Base-by-base conservation (phyloP, 2,888 invertebrate species). In the Epinotia ramella region DNA sequence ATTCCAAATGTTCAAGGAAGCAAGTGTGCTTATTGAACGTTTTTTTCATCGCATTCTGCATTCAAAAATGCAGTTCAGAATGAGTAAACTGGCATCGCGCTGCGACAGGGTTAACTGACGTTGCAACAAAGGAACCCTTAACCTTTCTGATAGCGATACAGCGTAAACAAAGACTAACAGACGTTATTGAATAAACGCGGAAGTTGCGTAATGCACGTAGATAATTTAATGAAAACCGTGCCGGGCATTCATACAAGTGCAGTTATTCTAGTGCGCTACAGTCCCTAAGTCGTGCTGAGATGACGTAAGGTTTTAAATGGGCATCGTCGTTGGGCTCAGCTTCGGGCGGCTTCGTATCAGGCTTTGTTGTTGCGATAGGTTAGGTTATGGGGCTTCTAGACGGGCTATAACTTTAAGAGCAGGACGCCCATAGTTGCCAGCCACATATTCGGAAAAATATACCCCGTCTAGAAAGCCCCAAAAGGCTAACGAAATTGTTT, bases 231-330 rank as follows among this genome's bases (percentile, higher is more conserved):
- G 80, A 81, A 81, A 84, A 74, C 72, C 67, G 67, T 70, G 53
- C n/a, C 7, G 53, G 75, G 77, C 76, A 88, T 81, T 79, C 87
- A 69, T 84, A 87, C 80, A 83, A 87, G 80, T 85, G 84, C 82
- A 78, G 81, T 81, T 85, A 85, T 83, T 86, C 80, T 83, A 73
- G 82, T 78, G 75, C 77, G 77, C 80, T 79, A 77, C 81, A 78
- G 78, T 76, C 77, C 68, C 76, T 82, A 79, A 80, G 76, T 77
- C 77, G 49, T 20, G n/a, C 13, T 66, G 46, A 44, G 20, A 62
- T 84, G 84, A 87, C 84, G 86, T 79, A 80, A 84, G 24, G 78
- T 72, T 53, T 72, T 82, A 79, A 83, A 83, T 83, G 78, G 81
- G 73, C 18, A n/a, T 56, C 16, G 33, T 69, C 59, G 16, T 40